phyloP scores from a whole-genome alignment of 2,113 vertebrate species.

The Bubo blakistoni region DNA sequence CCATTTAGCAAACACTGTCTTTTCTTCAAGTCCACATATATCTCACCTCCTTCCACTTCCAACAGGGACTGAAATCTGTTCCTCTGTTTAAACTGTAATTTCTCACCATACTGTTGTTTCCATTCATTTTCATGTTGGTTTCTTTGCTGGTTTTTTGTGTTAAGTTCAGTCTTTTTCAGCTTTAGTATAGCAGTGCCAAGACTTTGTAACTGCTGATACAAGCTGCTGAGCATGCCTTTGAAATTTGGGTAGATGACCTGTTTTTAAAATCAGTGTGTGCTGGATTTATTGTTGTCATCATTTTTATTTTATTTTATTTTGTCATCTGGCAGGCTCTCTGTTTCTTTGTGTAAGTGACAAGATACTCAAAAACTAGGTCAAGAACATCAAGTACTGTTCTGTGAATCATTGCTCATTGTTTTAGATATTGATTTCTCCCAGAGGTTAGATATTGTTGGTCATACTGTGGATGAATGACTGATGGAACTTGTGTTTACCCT shows the following conservation, averaged over 20 bases:
- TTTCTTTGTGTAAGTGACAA: not conserved
- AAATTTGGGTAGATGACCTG: not conserved
- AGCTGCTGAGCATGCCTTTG: not conserved
- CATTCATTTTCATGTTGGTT: not conserved
- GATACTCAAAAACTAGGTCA: not conserved
- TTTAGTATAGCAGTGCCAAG: not conserved
- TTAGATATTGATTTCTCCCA: not conserved
- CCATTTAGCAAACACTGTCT: not conserved
- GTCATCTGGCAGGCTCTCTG: not conserved
- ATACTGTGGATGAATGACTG: not conserved
- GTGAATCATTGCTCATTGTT: not conserved
- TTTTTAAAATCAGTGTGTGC: constrained; percentile 6
- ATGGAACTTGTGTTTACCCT: not conserved
- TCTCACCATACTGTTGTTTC: not conserved
- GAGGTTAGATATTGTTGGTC: not conserved
- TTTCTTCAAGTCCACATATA: not conserved
- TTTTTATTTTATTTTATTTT: constrained; percentile 5
- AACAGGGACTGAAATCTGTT: not conserved
- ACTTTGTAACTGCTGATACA: not conserved
- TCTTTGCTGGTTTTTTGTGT: not conserved
- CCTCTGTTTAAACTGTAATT: not conserved
- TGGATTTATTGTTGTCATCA: not conserved
- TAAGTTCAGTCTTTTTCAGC: not conserved
- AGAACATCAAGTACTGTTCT: not conserved
- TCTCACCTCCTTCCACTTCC: not conserved